Conservation (phyloP, 2,113 vertebrate genomes). For the Strigops habroptila region DNA sequence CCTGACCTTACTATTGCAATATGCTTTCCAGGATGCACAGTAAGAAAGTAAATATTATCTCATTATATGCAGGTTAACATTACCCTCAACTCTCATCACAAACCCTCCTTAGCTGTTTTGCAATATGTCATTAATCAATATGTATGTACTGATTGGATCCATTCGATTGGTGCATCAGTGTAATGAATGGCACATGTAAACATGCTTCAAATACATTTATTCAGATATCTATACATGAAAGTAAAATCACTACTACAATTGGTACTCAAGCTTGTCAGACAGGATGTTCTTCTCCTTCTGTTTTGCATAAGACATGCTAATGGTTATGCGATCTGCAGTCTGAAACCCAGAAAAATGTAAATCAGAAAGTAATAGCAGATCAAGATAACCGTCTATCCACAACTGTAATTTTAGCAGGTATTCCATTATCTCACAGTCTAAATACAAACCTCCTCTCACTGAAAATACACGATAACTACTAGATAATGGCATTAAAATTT, state of each 20-base stretch:
- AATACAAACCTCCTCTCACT: not conserved
- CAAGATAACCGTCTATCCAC: not conserved
- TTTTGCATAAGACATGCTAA: constrained; percentile 63
- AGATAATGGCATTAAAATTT: not conserved
- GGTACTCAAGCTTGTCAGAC: constrained; percentile 51
- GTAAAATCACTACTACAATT: constrained; percentile 54
- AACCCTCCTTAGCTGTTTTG: constrained; percentile 6
- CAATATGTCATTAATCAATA: constrained; percentile 51
- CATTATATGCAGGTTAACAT: constrained; percentile 9
- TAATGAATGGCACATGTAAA: constrained; percentile 54
- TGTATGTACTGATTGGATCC: constrained; percentile 9
- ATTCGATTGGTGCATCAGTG: constrained; percentile 24
- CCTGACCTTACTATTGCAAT: not conserved
- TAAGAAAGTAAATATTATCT: not conserved
- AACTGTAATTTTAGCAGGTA: constrained; percentile 25
- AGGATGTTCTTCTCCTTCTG: constrained; percentile 33
- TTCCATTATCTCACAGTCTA: not conserved
- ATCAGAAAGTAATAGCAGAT: constrained; percentile 30
- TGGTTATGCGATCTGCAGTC: constrained; percentile 46
- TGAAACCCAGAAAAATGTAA: constrained; percentile 55
- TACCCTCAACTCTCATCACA: not conserved
- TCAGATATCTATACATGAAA: constrained; percentile 53
- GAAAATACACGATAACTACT: not conserved
- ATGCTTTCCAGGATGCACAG: not conserved
- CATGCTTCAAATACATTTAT: constrained; percentile 57